phyloP scores from a whole-genome alignment of 2,113 vertebrate species.

The Esox niger region DNA sequence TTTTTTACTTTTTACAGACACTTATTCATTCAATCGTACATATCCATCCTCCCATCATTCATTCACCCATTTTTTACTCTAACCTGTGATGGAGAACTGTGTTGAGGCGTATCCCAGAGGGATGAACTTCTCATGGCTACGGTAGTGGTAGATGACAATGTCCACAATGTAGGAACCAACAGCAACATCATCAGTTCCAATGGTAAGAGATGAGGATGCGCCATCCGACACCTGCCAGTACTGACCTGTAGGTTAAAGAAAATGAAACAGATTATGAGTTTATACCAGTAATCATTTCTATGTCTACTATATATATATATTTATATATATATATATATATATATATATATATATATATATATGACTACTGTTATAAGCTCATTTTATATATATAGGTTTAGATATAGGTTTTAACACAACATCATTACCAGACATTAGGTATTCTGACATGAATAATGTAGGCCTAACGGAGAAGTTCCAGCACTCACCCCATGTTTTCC shows the following conservation, averaged over 20 bases:
- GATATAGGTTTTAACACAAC: not conserved
- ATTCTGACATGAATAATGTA: not conserved
- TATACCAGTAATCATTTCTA: not conserved
- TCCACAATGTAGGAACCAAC: conserved; percentile 88
- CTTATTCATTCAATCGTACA: not conserved
- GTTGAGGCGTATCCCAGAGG: conserved; percentile 80
- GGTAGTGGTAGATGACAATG: conserved; percentile 87
- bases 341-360: too few relatives aligned
- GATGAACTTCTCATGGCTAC: conserved; percentile 83
- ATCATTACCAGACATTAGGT: too few relatives aligned
- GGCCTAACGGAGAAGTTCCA: not conserved
- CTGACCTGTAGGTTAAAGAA: conserved; percentile 65
- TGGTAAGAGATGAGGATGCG: conserved; percentile 78
- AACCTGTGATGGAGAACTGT: conserved; percentile 85
- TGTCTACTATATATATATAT: too few relatives aligned
- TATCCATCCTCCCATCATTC: too few relatives aligned
- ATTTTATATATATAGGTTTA: too few relatives aligned
- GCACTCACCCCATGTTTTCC: conserved; percentile 87
- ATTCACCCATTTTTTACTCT: not conserved
- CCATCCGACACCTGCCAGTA: conserved; percentile 92
- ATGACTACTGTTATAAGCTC: too few relatives aligned
- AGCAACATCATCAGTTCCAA: conserved; percentile 74
- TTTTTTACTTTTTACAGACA: not conserved
- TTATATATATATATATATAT: too few relatives aligned
- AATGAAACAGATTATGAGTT: not conserved